Conservation (phyloP, 2,113 vertebrate genomes). For the Mus musculus region DNA sequence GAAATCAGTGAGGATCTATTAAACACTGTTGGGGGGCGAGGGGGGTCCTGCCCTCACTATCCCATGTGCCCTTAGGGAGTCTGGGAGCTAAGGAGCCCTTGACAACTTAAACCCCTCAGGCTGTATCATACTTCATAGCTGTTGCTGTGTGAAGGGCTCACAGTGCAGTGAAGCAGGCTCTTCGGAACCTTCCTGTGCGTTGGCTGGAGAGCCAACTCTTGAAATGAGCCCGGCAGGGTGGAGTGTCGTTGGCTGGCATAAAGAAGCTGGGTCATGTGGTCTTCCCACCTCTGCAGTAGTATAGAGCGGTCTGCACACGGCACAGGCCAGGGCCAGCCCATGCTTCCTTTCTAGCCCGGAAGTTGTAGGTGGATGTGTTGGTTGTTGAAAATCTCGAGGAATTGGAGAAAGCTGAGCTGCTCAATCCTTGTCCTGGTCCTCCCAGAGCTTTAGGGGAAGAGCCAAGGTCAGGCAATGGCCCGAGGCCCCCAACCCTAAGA, state of each 20-base stretch:
- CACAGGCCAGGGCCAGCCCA: rapidly evolving
- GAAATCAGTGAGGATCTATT: too few relatives aligned
- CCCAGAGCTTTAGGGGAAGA: not conserved
- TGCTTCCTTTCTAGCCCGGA: not conserved
- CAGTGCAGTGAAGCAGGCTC: not conserved
- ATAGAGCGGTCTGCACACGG: not conserved
- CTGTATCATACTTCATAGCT: too few relatives aligned
- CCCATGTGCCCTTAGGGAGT: rapidly evolving
- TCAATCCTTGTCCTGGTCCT: not conserved
- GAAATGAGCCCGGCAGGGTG: not conserved
- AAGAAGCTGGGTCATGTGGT: not conserved
- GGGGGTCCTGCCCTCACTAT: too few relatives aligned
- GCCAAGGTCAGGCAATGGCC: not conserved
- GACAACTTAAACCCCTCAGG: too few relatives aligned
- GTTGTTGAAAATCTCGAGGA: not conserved
- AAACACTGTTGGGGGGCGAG: not conserved
- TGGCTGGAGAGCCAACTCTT: not conserved
- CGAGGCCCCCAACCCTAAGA: not conserved
- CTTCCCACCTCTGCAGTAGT: rapidly evolving
- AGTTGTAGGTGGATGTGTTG: not conserved
- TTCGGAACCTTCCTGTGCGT: not conserved
- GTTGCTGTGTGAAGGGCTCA: not conserved
- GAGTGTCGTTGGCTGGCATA: not conserved
- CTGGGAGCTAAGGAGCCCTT: rapidly evolving
- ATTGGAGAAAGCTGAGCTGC: not conserved